Conservation (phyloP, 2,888 invertebrate genomes). For the Pristionchus maxplancki region DNA sequence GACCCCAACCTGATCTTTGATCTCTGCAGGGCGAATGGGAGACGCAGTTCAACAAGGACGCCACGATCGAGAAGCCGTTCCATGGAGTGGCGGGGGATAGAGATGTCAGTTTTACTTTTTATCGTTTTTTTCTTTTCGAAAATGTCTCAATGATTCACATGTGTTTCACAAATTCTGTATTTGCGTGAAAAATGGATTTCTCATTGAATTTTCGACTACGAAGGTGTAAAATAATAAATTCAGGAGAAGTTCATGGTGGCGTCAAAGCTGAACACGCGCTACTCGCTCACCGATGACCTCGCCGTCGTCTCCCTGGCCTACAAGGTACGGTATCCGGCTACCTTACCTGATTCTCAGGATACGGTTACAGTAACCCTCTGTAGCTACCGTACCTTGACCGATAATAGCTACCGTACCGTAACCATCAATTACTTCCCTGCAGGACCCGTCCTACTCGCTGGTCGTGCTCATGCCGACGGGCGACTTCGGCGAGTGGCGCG, state of each 20-base stretch:
- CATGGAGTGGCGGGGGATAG: constrained; percentile 78
- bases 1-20: background rate
- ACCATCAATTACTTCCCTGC: background rate
- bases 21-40: constrained; percentile 76
- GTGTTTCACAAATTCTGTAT: too few species aligned
- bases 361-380: background rate
- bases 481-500: constrained; percentile 27
- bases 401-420: background rate
- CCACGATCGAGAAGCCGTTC: constrained; percentile 84
- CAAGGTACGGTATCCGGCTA: constrained; percentile 49
- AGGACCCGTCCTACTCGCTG: constrained; percentile 33
- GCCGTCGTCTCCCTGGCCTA: constrained; percentile 66
- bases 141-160: too few species aligned
- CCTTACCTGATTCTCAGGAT: background rate
- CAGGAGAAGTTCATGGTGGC: constrained; percentile 85
- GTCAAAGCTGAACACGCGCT: constrained; percentile 83
- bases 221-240: constrained; percentile 62
- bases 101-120: constrained; percentile 50
- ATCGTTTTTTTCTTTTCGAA: too few species aligned
- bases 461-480: constrained; percentile 24
- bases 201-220: too few species aligned
- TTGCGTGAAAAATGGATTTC: too few species aligned
- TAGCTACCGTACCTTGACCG: background rate
- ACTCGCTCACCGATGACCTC: constrained; percentile 55
- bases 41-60: constrained; percentile 81